Base-by-base conservation (phyloP, 2,888 invertebrate species). In the Harpagoxenus sublaevis region DNA sequence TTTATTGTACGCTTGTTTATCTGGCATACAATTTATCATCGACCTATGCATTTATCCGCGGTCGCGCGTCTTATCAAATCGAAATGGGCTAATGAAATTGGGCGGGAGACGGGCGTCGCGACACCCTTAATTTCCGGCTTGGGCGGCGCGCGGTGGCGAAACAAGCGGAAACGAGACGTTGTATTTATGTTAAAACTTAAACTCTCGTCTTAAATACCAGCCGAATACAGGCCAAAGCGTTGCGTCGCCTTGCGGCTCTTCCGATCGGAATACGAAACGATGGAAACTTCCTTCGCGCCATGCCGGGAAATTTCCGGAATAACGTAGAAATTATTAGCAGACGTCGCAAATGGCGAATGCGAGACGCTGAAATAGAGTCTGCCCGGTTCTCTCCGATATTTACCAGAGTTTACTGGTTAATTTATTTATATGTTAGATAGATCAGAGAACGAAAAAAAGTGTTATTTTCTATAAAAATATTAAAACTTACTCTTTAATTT, bases 111-210 rank as follows among this genome's bases (percentile, higher is more conserved):
- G 84, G 70, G 78, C 85, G 86, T 84, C 84, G 70, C 83, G 87
- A 90, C 88, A 87, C 81, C 85, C 87, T 90, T 90, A 90, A 90
- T 90, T 90, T 90, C 90, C 90, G 89, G 87, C 73, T 85, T 75
- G 70, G 57, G 70, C 71, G 81, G 23, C 74, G 51, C 42, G 18
- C 42, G 57, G 31, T 31, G 57, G 45, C 63, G 70, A 79, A 71
- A 81, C 63, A 18, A 84, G 65, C 84, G 79, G 83, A 77, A 75
- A 65, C 65, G 31, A 55, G 57, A 48, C 66, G 73, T 78, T 75
- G 66, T 90, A 86, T 90, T 89, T 90, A 90, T 89, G 89, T 84
- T 70, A 78, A 82, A 89, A 89, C 86, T 90, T 86, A 73, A 83
- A 81, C 83, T 57, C 70, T 84, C 82, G 42, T 73, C 78, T 68